Evolutionary conservation across 1,140 invertebrate species (phyloP).

Genomic region (Aphidius gifuensis): DNA sequence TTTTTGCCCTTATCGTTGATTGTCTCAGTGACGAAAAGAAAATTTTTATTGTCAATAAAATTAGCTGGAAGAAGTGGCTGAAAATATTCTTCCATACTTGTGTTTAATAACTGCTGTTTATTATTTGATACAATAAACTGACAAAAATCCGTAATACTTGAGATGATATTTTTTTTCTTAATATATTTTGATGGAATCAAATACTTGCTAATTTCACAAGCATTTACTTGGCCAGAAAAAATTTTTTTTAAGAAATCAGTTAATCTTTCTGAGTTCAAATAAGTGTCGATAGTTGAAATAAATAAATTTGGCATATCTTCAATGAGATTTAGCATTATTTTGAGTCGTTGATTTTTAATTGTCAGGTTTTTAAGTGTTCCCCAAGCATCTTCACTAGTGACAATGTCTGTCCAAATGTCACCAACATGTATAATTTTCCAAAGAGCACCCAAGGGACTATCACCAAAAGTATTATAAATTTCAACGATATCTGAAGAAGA

Average conservation of each 20-base stretch:
- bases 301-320: conserved; percentile 46
- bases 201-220: conserved; percentile 45
- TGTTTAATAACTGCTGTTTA: conserved; percentile 14
- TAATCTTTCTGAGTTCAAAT: conserved; percentile 41
- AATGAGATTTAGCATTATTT: conserved; percentile 37
- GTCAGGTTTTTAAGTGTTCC: conserved; percentile 33
- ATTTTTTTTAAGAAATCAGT: conserved; percentile 36
- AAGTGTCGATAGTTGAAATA: conserved; percentile 41
- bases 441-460: conserved; percentile 3
- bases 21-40: conserved; percentile 7
- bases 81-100: too few species aligned
- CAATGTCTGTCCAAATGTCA: conserved; percentile 31
- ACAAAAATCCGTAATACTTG: conserved; percentile 43
- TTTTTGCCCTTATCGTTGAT: neutral
- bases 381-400: conserved; percentile 44
- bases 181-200: conserved; percentile 43
- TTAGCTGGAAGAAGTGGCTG: conserved; percentile 19
- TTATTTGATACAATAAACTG: conserved; percentile 28
- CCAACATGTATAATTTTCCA: conserved; percentile 28
- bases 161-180: conserved; percentile 39
- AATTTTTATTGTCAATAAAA: neutral
- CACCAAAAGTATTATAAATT: neutral
- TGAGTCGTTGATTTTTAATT: conserved; percentile 38
- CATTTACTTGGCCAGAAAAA: conserved; percentile 32
- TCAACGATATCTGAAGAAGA: neutral